Conservation (phyloP, 2,888 invertebrate genomes). For the Aplocera efformata region DNA sequence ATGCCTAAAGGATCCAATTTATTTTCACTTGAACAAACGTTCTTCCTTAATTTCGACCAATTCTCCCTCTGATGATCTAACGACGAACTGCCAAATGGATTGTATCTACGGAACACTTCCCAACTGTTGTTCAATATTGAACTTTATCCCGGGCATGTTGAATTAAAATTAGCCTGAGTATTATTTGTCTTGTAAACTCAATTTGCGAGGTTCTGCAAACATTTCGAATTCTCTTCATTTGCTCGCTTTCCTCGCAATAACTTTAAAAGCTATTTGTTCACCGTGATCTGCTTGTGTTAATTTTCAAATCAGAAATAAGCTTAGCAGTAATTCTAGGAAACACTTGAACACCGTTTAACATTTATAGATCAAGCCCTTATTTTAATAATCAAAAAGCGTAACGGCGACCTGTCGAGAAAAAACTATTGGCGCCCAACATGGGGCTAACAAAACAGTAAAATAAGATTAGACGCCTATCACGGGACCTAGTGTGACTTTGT, state of each 20-base stretch:
- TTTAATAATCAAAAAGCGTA: no score
- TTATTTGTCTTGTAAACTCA: constrained; percentile 17
- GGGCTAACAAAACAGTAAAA: no score
- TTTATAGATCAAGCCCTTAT: no score
- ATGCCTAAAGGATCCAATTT: no score
- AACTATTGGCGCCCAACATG: no score
- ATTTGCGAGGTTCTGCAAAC: constrained; percentile 22
- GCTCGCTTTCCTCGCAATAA: constrained; percentile 8
- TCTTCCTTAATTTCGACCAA: neutral
- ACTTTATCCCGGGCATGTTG: constrained; percentile 15
- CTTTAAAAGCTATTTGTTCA: constrained; percentile 1
- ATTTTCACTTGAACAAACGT: no score
- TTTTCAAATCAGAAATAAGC: neutral
- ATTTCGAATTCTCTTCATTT: constrained; percentile 16
- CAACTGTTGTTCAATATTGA: constrained; percentile 20
- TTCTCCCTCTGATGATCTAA: constrained; percentile 6
- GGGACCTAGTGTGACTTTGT: no score
- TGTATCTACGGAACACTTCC: constrained; percentile 7
- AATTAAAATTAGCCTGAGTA: constrained; percentile 15
- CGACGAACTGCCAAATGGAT: constrained; percentile 13
- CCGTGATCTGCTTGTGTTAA: neutral
- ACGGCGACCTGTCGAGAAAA: no score
- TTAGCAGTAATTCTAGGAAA: no score
- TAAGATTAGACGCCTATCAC: no score
- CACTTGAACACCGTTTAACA: no score